Evolutionary conservation across 2,888 invertebrate species (phyloP).

Genomic region (Chromoteleia sp.): DNA sequence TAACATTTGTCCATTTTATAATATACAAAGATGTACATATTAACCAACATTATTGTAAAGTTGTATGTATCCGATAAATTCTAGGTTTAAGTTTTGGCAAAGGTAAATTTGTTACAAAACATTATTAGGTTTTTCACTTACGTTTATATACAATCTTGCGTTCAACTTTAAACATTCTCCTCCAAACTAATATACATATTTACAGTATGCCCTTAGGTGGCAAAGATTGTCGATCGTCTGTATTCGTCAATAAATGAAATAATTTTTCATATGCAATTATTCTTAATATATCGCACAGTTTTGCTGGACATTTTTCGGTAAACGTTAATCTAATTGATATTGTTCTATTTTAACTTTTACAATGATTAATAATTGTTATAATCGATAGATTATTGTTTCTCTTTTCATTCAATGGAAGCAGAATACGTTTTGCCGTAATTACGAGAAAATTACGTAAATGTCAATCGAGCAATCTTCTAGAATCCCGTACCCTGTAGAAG

Average conservation of each 20-base stretch:
- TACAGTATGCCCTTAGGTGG: conserved; percentile 78
- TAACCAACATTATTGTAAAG: conserved; percentile 80
- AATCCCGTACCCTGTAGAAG: conserved; percentile 66
- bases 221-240: conserved; percentile 81
- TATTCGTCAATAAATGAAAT: conserved; percentile 63
- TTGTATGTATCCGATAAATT: conserved; percentile 69
- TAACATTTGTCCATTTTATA: conserved; percentile 74
- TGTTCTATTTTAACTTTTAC: neutral
- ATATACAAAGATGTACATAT: conserved; percentile 82
- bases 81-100: conserved; percentile 81
- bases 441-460: conserved; percentile 34
- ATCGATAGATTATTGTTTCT: conserved; percentile 3
- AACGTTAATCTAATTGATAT: conserved; percentile 18
- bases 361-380: conserved; percentile 13
- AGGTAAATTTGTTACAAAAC: conserved; percentile 80
- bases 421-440: conserved; percentile 18
- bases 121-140: conserved; percentile 74
- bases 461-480: conserved; percentile 60
- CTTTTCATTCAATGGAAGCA: conserved; percentile 13
- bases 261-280: conserved; percentile 34
- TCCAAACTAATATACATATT: conserved; percentile 79
- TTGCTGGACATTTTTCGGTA: conserved; percentile 23
- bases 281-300: conserved; percentile 19
- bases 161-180: conserved; percentile 77
- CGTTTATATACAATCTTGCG: conserved; percentile 74